Evolutionary conservation across 2,888 invertebrate genomes (phyloP), one percentile per base, ranked within the genome.

Genomic region (Eupithecia dodoneata): DNA sequence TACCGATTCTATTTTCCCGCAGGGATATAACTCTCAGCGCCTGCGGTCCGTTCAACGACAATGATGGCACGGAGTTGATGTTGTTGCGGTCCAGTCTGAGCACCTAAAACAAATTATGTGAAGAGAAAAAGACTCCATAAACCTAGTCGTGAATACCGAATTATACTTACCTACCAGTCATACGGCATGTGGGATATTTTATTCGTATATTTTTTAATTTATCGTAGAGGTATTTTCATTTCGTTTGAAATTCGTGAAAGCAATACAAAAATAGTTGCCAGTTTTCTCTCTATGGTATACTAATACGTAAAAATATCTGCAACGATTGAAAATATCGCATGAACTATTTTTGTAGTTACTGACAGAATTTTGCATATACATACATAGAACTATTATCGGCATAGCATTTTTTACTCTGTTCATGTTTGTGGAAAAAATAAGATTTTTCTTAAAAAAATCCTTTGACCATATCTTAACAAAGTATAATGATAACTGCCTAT

Each of bases 21-120:
- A 98, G 92, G 0, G 98, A 97, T 52, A 99, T 94, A 79, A 97
- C 94, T 88, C 96, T 96, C 77, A 98, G 93, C 45, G 96, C 96
- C 85, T 95, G 96, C 10, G 98, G 98, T 55, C 98, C 98, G 87
- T 98, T 98, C 42, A 98, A 92, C 1, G 98, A 98, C 59, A 96
- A 96, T 47, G 97, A 97, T 15, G 98, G 98, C 47, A 98, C 96
- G 13, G 95, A 92, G 66, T 96, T 96, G 83, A 99, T 95, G 87
- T 97, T 97, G 90, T 99, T 99, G 76, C 97, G 96, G 88, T 98
- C 97, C 86, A 99, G 94, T 85, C 97, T 96, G 74, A 99, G 94
- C 87, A 98, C 97, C 97, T 98, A 10, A 89, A 81, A 42, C 42
- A 66, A 66, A 66, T 59, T 1, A 59, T 9, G 55, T 59, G 52